Percentiles rank a stretch among this genome's conserved stretches.
Conservation (phyloP, 2,113 vertebrate genomes). For the Cynocephalus volans region DNA sequence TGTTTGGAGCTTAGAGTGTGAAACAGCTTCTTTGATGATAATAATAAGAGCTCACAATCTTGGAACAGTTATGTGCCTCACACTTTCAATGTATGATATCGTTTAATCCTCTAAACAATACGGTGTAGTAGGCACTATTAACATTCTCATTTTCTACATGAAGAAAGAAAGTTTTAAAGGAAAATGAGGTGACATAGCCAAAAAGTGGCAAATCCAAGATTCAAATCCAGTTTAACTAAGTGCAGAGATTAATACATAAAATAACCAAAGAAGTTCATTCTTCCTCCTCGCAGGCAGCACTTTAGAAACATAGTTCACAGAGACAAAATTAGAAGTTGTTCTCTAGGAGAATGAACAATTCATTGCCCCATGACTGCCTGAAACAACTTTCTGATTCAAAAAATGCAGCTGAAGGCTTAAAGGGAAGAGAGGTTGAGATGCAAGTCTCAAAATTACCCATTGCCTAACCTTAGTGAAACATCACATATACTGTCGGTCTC, state of each 20-base stretch:
- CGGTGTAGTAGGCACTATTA: background rate
- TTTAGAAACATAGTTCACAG: background rate
- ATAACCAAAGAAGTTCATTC: background rate
- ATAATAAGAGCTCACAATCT: background rate
- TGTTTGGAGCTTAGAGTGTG: background rate
- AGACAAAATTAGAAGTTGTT: background rate
- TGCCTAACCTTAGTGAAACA: background rate
- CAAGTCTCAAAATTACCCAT: background rate
- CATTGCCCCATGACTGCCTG: background rate
- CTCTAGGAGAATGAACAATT: background rate
- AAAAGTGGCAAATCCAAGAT: background rate
- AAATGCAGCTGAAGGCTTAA: background rate
- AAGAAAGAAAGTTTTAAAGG: background rate
- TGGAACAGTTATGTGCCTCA: no score
- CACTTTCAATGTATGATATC: background rate
- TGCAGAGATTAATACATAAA: background rate
- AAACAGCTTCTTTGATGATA: background rate
- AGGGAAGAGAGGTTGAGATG: background rate
- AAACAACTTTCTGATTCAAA: background rate
- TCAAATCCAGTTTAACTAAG: background rate
- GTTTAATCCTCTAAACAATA: background rate
- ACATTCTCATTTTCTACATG: background rate
- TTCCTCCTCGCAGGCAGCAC: background rate
- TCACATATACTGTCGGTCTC: background rate
- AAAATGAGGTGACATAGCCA: background rate